phyloP scores from a whole-genome alignment of 2,113 vertebrate species.

The Pelodiscus sinensis region DNA sequence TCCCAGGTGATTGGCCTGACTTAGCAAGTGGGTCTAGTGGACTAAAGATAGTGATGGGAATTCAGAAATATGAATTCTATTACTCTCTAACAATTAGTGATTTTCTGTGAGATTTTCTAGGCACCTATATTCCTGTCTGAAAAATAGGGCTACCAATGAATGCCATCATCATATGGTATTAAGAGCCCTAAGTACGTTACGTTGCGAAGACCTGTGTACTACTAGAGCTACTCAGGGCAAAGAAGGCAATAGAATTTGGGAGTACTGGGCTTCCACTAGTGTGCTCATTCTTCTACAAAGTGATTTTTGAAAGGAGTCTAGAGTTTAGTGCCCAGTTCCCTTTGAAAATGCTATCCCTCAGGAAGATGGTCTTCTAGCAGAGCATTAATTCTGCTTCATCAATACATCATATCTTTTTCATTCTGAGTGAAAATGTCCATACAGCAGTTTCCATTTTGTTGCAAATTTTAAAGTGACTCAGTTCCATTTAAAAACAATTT shows the following conservation, averaged over 20 bases:
- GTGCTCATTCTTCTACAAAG: not conserved
- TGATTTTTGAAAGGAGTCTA: not conserved
- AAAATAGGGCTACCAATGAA: not conserved
- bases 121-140: not conserved
- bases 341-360: not conserved
- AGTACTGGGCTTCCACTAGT: not conserved
- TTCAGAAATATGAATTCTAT: not conserved
- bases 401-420: not conserved
- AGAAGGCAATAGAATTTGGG: not conserved
- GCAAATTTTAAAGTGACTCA: not conserved
- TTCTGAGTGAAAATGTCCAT: not conserved
- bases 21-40: not conserved
- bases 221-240: not conserved
- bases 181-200: not conserved
- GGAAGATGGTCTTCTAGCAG: not conserved
- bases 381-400: not conserved
- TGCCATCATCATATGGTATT: not conserved
- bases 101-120: not conserved
- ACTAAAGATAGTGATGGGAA: not conserved
- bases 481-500: not conserved
- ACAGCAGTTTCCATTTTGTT: not conserved
- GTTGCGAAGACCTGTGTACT: not conserved
- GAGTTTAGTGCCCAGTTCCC: not conserved
- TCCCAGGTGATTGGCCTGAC: not conserved
- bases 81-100: not conserved